Evolutionary conservation across 2,888 invertebrate species (phyloP), one percentile per base, ranked within the genome.

Genomic region (Ptychoptera contaminata): DNA sequence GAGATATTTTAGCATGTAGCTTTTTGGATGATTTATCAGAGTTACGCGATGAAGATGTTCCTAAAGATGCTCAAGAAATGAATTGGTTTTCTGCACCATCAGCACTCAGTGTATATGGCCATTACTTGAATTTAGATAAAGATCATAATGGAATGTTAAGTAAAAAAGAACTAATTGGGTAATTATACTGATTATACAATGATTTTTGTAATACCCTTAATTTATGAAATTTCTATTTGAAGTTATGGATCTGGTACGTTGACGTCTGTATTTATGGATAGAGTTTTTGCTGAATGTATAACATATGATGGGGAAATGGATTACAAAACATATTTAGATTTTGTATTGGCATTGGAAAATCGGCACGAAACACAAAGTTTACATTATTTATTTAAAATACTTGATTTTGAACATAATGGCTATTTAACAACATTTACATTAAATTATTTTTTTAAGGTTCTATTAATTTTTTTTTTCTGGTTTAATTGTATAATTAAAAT

Each of bases 71-170:
- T 9, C 84, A 86, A 56, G 87, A 91, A 56, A 79, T 79, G 53
- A 92, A 91, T 63, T 90, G 87, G 88, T 92, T 92, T 63, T 88
- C 90, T 31, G 85, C 86, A 30, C 78, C 87, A 0, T 86, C 87
- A 0, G 90, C 93, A 0, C 68, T 93, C 12, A 72, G 86, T 37
- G 88, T 96, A 2, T 96, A 96, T 61, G 90, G 91, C 0, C 90
- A 91, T 61, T 97, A 93, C 62, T 72, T 96, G 36, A 90, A 90
- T 63, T 68, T 97, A 48, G 97, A 97, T 59, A 76, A 82, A 49
- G 91, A 96, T 63, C 90, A 90, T 55, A 96, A 96, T 62, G 92
- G 96, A 16, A 90, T 96, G 91, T 72, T 97, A 2, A 92, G 85
- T 59, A 84, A 88, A 60, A 76, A 82, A 45, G 96, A 96, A 64